Conservation (phyloP, 37 sponge, comb jelly and placozoan genomes). For the Aphrocallistes beatrix region DNA sequence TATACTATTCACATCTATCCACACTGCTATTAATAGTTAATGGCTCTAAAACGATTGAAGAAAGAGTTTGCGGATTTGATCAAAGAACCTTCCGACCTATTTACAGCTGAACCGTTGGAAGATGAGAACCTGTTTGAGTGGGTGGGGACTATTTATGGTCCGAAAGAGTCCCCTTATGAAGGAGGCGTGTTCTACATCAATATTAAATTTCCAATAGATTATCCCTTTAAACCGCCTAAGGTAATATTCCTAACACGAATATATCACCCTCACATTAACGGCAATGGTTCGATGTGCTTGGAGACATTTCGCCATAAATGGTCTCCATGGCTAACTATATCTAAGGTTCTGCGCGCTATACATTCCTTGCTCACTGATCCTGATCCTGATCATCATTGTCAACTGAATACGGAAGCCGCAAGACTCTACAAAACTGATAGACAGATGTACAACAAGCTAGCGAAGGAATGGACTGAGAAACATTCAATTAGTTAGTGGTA, state of each 20-base stretch:
- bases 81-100: too few relatives aligned
- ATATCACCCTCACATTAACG: conserved; percentile 19
- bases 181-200: conserved; percentile 2
- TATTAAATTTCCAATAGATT: not conserved
- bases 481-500: too few relatives aligned
- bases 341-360: too few relatives aligned
- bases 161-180: conserved; percentile 22
- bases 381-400: conserved; percentile 85
- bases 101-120: too few relatives aligned
- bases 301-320: not conserved
- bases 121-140: too few relatives aligned
- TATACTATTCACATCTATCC: too few relatives aligned
- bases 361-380: too few relatives aligned
- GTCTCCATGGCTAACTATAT: too few relatives aligned
- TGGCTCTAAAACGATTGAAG: too few relatives aligned
- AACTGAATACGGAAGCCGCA: conserved; percentile 80
- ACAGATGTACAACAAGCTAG: conserved; percentile 51
- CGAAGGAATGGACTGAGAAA: conserved; percentile 80
- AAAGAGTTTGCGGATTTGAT: too few relatives aligned
- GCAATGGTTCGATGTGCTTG: not conserved
- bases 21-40: too few relatives aligned
- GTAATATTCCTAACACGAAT: conserved; percentile 14
- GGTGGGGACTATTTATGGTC: too few relatives aligned
- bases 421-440: conserved; percentile 71
- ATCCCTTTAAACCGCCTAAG: not conserved